phyloP scores from a whole-genome alignment of 2,113 vertebrate genomes.

The Leiothrix lutea region DNA sequence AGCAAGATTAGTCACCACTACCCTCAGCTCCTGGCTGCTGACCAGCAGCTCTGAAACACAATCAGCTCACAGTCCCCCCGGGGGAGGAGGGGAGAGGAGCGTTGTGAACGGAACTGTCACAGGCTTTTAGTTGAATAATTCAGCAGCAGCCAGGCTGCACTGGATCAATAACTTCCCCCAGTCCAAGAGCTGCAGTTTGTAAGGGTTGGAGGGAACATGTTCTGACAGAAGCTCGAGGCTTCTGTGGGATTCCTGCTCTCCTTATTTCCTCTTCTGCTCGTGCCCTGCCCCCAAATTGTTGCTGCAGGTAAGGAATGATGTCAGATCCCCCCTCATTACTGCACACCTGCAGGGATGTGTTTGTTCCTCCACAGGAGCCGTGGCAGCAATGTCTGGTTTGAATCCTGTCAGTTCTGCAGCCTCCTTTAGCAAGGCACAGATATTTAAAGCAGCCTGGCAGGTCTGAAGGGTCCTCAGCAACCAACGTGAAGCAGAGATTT shows the following conservation, averaged over 20 bases:
- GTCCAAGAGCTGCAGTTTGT: not conserved
- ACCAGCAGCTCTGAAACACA: not conserved
- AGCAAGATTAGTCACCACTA: not conserved
- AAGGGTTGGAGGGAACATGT: not conserved
- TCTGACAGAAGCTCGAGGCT: not conserved
- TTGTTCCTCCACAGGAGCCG: fast-evolving
- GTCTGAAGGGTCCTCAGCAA: not conserved
- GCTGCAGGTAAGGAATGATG: not conserved
- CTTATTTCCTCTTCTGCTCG: not conserved
- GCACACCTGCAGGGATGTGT: not conserved
- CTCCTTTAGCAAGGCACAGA: not conserved
- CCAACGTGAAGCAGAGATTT: not conserved
- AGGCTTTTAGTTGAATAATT: constrained; percentile 23
- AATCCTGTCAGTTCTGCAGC: not conserved
- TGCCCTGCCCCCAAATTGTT: not conserved
- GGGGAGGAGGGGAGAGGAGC: not conserved
- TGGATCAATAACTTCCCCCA: not conserved
- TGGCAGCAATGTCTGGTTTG: not conserved
- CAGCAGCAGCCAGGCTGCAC: not conserved
- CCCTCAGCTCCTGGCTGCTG: not conserved
- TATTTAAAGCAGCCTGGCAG: not conserved
- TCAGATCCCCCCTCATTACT: not conserved
- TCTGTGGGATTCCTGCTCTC: not conserved
- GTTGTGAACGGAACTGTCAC: not conserved
- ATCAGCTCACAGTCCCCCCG: not conserved